These are phyloP conservation scores for Odontomachus brunneus DNA, from an alignment of 1,140 invertebrate species.

Conservation along the genomic window DNA sequence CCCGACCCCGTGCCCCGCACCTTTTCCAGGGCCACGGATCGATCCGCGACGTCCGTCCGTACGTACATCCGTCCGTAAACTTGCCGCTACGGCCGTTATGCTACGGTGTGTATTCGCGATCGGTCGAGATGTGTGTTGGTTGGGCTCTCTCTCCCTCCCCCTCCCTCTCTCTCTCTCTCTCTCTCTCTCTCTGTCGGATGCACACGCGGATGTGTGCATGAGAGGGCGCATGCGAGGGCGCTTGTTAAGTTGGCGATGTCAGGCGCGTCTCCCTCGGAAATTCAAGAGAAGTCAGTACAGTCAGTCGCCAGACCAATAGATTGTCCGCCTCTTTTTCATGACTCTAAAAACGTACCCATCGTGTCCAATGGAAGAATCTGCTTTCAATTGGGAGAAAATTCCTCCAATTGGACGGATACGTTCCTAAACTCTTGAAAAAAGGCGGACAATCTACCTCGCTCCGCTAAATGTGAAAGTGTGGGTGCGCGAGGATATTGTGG, in stretches of 20 bases:
- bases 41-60: constrained; percentile 72
- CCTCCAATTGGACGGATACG: too few species aligned
- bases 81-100: constrained; percentile 61
- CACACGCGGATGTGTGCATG: not conserved
- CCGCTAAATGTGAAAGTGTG: too few species aligned
- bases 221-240: constrained; percentile 13
- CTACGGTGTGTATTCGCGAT: constrained; percentile 51
- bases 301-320: too few species aligned
- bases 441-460: too few species aligned
- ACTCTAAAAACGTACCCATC: too few species aligned
- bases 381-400: too few species aligned
- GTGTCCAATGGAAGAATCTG: too few species aligned
- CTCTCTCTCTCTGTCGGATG: not conserved
- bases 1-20: constrained; percentile 34
- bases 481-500: not conserved
- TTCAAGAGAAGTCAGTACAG: not conserved
- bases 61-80: constrained; percentile 56
- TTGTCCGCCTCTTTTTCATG: too few species aligned
- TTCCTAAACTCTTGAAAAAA: too few species aligned
- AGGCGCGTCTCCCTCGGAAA: not conserved
- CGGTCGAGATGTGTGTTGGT: constrained; percentile 12
- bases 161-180: not conserved
- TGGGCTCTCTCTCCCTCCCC: not conserved
- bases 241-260: constrained; percentile 43
- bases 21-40: constrained; percentile 70